Percentiles rank a stretch among this genome's conserved stretches.
These are phyloP conservation scores for Amphiprion clarkii DNA, from an alignment of 2,797 vertebrate genomes.

Conservation along the genomic window DNA sequence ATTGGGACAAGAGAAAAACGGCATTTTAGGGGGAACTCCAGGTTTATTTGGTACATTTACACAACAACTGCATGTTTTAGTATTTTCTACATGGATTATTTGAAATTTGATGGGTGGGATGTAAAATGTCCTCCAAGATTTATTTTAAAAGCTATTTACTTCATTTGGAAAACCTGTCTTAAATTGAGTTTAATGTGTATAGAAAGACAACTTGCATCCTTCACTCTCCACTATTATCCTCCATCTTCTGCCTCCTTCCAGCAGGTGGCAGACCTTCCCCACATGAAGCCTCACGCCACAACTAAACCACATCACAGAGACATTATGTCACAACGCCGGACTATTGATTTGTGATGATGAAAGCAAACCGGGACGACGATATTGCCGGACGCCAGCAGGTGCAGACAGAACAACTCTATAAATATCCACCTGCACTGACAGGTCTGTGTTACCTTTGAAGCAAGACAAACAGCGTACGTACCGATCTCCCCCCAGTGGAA, in stretches of 20 bases:
- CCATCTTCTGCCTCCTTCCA: conserved; percentile 35
- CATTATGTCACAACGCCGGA: conserved; percentile 46
- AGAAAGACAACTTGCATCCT: not conserved
- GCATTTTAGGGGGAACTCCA: too few species aligned
- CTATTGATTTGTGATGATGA: conserved; percentile 63
- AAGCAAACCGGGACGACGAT: conserved; percentile 16
- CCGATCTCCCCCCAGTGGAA: conserved; percentile 94
- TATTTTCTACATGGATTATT: too few species aligned
- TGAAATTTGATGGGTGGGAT: too few species aligned
- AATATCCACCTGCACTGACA: conserved; percentile 31
- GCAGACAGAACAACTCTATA: conserved; percentile 32
- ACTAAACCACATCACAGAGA: conserved; percentile 11
- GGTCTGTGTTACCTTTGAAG: conserved; percentile 22
- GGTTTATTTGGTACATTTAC: too few species aligned
- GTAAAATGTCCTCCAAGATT: too few species aligned
- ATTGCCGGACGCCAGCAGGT: conserved; percentile 12
- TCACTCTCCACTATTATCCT: not conserved
- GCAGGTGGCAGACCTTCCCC: conserved; percentile 66
- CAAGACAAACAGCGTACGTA: conserved; percentile 66
- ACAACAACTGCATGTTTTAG: too few species aligned
- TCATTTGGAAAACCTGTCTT: too few species aligned
- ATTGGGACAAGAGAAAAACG: too few species aligned
- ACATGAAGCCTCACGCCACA: not conserved
- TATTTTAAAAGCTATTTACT: too few species aligned
- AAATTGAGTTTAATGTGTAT: too few species aligned